A percentile compares a stretch with the other conserved stretches of the same genome.
Conservation (phyloP, 2,113 vertebrate genomes). For the Lasiurus cinereus region DNA sequence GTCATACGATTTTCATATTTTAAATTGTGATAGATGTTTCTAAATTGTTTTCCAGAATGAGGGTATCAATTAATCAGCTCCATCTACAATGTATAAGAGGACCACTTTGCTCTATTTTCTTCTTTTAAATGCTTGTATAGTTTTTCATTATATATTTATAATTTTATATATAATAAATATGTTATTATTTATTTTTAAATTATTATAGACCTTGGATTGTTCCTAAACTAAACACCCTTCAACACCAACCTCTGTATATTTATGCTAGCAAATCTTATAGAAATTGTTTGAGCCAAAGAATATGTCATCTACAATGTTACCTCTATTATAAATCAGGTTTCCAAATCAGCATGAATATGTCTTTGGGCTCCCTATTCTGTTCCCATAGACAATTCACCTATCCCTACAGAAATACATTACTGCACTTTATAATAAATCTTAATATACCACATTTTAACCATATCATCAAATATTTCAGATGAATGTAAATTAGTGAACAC, state of each 20-base stretch:
- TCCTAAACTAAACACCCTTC: background rate
- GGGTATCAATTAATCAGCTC: background rate
- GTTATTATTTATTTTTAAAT: conserved; percentile 3
- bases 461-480: conserved; percentile 2
- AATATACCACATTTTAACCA: background rate
- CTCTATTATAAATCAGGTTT: background rate
- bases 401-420: background rate
- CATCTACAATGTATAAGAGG: background rate
- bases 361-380: background rate
- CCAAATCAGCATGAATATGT: background rate
- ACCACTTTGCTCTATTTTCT: background rate
- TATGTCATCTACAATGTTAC: background rate
- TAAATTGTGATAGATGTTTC: background rate
- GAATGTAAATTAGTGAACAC: background rate
- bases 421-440: conserved; percentile 3
- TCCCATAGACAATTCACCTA: background rate
- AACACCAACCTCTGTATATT: background rate
- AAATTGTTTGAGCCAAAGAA: background rate
- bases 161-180: background rate
- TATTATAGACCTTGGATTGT: background rate
- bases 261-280: background rate
- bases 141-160: background rate
- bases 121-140: background rate
- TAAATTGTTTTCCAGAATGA: background rate
- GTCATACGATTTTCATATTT: background rate